Conservation (phyloP, 2,113 vertebrate species). For the Solea solea region DNA sequence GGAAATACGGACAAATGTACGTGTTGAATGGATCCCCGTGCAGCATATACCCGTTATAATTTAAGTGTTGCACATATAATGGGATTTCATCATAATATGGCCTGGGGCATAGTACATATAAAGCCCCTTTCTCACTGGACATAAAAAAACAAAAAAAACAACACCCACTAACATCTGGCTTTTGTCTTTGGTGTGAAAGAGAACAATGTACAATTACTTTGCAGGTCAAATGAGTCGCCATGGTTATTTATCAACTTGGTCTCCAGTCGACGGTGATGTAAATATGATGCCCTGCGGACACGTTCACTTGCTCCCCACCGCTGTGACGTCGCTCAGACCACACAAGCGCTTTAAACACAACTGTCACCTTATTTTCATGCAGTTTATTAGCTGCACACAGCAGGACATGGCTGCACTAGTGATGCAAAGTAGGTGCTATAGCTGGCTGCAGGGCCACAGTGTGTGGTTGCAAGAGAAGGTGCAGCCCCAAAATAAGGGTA, state of each 20-base stretch:
- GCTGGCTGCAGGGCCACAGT: neutral
- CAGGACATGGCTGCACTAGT: neutral
- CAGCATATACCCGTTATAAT: neutral
- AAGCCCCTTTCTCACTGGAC: neutral
- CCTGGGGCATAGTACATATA: neutral
- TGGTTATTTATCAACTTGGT: neutral
- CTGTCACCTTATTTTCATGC: neutral
- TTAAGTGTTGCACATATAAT: neutral
- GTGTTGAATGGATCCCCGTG: neutral
- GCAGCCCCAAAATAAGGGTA: neutral
- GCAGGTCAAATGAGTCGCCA: neutral
- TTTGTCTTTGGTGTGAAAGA: constrained; percentile 4
- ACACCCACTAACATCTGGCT: constrained; percentile 11
- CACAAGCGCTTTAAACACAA: neutral
- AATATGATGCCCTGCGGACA: neutral
- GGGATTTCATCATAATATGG: neutral
- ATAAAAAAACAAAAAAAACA: neutral
- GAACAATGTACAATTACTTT: neutral
- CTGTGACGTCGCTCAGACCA: neutral
- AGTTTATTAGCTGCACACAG: neutral
- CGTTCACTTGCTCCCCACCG: neutral
- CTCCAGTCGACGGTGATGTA: neutral
- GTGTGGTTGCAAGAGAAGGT: neutral
- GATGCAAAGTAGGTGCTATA: neutral
- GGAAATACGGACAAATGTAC: neutral